Evolutionary conservation across 1,140 invertebrate genomes (phyloP).

Genomic region (Cotesia vestalis): DNA sequence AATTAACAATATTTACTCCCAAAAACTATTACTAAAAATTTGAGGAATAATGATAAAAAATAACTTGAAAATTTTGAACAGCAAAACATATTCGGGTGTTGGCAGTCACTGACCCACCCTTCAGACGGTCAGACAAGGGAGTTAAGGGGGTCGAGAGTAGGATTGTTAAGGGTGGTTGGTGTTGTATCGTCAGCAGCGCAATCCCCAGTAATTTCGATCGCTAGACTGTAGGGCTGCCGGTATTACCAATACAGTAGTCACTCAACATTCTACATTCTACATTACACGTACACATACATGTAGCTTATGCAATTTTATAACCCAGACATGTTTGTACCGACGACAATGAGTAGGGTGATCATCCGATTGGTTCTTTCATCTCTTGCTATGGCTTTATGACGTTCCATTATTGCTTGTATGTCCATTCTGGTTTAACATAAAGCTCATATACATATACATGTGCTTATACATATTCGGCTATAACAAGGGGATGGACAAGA

Average conservation of each 20-base stretch:
- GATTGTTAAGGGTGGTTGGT: conserved; percentile 1
- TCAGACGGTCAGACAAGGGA: conserved; percentile 6
- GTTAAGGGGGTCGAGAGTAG: conserved; percentile 1
- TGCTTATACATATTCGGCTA: neutral
- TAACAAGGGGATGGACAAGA: conserved; percentile 15
- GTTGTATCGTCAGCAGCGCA: conserved; percentile 6
- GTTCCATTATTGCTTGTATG: neutral
- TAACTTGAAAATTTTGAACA: neutral
- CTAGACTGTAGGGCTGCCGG: neutral
- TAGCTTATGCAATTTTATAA: conserved; percentile 24
- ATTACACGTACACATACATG: neutral
- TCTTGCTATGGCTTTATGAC: conserved; percentile 20
- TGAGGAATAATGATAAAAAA: too few species aligned
- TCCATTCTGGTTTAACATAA: neutral
- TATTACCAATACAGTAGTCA: neutral
- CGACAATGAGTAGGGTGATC: neutral
- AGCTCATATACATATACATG: too few species aligned
- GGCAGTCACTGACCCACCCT: conserved; percentile 38
- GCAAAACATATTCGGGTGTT: neutral
- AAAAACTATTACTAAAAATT: too few species aligned
- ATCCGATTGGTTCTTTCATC: conserved; percentile 31
- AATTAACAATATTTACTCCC: too few species aligned
- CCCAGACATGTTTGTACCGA: conserved; percentile 22
- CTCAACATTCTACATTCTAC: too few species aligned
- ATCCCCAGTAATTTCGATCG: conserved; percentile 31